phyloP scores from a whole-genome alignment of 2,797 vertebrate species.

The Cephalopachus bancanus region DNA sequence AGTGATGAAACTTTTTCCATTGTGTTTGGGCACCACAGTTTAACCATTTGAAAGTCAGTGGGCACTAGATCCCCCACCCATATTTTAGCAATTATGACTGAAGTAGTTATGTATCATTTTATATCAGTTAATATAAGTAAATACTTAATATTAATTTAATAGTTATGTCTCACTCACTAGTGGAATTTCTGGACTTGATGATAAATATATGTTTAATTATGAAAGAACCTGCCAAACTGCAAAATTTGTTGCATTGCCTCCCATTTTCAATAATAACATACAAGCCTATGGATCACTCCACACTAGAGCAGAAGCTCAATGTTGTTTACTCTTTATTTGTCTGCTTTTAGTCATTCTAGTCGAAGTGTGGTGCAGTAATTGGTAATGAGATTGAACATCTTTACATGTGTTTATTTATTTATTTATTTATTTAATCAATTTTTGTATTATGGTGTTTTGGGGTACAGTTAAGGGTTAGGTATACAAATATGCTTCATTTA shows the following conservation, averaged over 20 bases:
- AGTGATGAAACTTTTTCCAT: no score
- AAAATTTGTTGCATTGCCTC: neutral
- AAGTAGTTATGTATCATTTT: neutral
- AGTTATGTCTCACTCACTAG: neutral
- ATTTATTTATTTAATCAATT: no score
- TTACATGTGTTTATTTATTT: neutral
- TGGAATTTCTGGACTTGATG: neutral
- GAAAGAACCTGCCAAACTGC: neutral
- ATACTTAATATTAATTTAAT: neutral
- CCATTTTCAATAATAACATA: neutral
- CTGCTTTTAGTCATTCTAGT: neutral
- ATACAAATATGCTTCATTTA: no score
- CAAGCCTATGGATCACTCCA: no score
- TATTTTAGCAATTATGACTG: neutral
- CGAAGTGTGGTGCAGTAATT: no score
- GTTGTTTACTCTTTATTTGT: neutral
- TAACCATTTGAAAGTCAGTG: neutral
- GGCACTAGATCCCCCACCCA: no score
- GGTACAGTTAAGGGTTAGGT: no score
- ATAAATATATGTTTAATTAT: neutral
- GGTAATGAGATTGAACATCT: neutral
- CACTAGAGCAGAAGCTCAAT: no score
- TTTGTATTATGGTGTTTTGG: no score
- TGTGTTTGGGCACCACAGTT: rapidly evolving
- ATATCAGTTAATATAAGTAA: neutral